These are phyloP conservation scores for Notechis scutatus DNA, from an alignment of 2,113 vertebrate genomes.

Conservation along the genomic window DNA sequence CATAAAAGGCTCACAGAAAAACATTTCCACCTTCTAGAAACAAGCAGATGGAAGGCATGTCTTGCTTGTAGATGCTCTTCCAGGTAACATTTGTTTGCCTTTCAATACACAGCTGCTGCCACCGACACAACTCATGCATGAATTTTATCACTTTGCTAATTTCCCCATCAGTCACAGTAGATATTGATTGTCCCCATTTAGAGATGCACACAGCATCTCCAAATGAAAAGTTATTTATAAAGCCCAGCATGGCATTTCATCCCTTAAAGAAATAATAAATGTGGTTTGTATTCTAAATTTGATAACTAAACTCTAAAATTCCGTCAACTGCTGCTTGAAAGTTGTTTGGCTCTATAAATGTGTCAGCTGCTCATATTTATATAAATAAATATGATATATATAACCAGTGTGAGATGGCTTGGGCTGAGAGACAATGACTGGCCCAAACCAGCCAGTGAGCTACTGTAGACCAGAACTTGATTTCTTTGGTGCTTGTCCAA, in stretches of 20 bases:
- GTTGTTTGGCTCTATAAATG: not conserved
- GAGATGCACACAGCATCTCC: slow-evolving; percentile 30
- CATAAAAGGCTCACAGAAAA: slow-evolving; percentile 36
- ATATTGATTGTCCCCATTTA: slow-evolving; percentile 29
- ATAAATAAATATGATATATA: not conserved
- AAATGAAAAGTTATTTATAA: slow-evolving; percentile 38
- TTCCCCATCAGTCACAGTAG: slow-evolving; percentile 28
- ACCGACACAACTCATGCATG: slow-evolving; percentile 18
- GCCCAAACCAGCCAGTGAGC: not conserved
- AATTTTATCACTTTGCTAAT: slow-evolving; percentile 29
- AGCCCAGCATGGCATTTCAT: not conserved
- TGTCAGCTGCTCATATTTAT: not conserved
- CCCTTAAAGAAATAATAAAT: slow-evolving; percentile 37
- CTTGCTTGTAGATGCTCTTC: slow-evolving; percentile 26
- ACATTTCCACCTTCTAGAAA: slow-evolving; percentile 4
- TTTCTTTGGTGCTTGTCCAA: not conserved
- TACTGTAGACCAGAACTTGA: not conserved
- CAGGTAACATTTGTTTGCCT: slow-evolving; percentile 23
- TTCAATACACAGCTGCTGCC: slow-evolving; percentile 11
- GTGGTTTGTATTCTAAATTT: not conserved
- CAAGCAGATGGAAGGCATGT: not conserved
- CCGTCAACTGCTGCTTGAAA: slow-evolving; percentile 25
- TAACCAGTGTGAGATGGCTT: not conserved
- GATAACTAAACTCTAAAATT: slow-evolving; percentile 36
- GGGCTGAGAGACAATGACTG: not conserved